Base-by-base conservation (phyloP, 2,797 vertebrate genomes). In the Anas bernieri region DNA sequence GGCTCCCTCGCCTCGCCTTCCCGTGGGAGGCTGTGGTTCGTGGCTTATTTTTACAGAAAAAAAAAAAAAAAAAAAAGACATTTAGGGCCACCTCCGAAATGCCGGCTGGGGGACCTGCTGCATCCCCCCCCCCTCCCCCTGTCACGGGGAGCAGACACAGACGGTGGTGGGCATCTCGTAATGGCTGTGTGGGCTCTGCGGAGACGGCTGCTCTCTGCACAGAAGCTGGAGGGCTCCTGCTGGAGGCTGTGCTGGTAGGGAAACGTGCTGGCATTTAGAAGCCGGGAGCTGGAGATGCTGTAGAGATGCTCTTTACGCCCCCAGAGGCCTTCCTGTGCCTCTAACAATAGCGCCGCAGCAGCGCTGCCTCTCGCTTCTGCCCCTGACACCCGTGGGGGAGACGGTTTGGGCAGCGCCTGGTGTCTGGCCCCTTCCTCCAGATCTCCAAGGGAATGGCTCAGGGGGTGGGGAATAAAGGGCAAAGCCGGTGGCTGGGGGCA, bases 201-300 rank as follows among this genome's bases (percentile, higher is more conserved):
- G 63, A 4, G 33, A 31, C 35, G 4, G 48, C 12, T 1, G 92
- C 68, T 85, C 63, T 66, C 39, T 1, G 2, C 0, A 0, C 58
- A 66, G 70, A 56, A 86, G 84, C 61, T 48, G 75, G 31, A 54
- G 62, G 37, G 75, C 52, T 56, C 61, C 37, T 63, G 61, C 61
- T 25, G 54, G 52, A 13, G 69, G 69, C 46, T 54, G 75, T 78
- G 31, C 31, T 39, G 69, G 39, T 79, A 48, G 4, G 11, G 91
- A 73, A 89, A 82, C 69, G 6, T 83, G 80, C 86, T 77, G 88
- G 64, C 78, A 88, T 55, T 58, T 6, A 6, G 33, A 63, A 90
- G 72, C n/a, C 79, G 69, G n/a, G 54, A 55, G 46, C 9, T 13
- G 56, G 93, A 93, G 94, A 94, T 0, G 23, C 66, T 89, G 87